Evolutionary conservation across 2,888 invertebrate genomes (phyloP).

Genomic region (Melanchra persicariae): DNA sequence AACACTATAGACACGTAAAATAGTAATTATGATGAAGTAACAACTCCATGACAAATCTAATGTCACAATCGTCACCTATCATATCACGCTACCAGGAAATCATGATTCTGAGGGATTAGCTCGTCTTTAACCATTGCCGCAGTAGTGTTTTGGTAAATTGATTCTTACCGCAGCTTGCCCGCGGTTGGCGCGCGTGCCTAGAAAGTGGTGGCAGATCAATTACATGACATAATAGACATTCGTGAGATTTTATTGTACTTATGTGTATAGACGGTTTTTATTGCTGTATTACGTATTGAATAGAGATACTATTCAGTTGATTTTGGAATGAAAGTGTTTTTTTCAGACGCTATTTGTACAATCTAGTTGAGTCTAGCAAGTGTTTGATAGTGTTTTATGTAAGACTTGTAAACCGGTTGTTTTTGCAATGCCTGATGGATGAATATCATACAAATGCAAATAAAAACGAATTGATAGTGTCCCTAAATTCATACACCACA

Average conservation of each 20-base stretch:
- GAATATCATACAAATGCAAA: not conserved
- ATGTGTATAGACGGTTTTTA: conserved; percentile 44
- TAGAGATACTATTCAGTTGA: conserved; percentile 38
- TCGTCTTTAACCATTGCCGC: conserved; percentile 54
- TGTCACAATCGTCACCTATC: conserved; percentile 57
- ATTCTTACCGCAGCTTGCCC: conserved; percentile 54
- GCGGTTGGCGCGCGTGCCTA: conserved; percentile 57
- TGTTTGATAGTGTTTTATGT: conserved; percentile 6
- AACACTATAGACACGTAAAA: conserved; percentile 46
- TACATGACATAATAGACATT: conserved; percentile 61
- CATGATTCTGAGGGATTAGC: conserved; percentile 49
- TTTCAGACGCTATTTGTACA: not conserved
- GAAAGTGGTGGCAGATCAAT: conserved; percentile 64
- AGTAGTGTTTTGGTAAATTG: conserved; percentile 57
- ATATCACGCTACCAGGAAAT: conserved; percentile 60
- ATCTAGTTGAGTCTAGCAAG: not conserved
- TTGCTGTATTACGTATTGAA: conserved; percentile 50
- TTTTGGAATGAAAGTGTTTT: conserved; percentile 27
- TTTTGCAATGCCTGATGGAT: not conserved
- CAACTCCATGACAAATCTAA: conserved; percentile 51
- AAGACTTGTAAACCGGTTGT: not conserved
- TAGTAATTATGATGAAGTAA: conserved; percentile 47
- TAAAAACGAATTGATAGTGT: too few relatives aligned
- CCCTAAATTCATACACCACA: conserved; percentile 3
- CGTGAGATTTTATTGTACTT: conserved; percentile 56